Evolutionary conservation across 1,140 invertebrate species (phyloP).

Genomic region (Drosophila lowei): DNA sequence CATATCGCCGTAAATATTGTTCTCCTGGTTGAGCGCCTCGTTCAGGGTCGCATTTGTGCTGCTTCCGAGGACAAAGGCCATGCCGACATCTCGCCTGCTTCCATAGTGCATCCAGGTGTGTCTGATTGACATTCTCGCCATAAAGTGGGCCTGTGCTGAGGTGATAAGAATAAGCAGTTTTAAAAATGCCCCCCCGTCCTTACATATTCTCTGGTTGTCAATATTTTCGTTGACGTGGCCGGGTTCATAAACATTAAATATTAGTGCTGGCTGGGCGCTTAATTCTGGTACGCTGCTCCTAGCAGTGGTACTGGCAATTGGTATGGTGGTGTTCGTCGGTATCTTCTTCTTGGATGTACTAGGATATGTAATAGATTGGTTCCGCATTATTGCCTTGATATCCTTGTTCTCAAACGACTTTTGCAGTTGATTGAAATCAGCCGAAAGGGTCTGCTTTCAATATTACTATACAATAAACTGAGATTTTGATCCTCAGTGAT

Average conservation of each 20-base stretch:
- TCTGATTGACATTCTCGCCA: conserved; percentile 90
- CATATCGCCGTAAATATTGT: conserved; percentile 89
- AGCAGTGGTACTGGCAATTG: no score
- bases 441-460: no score
- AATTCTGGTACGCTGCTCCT: no score
- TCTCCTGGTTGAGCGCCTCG: conserved; percentile 86
- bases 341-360: no score
- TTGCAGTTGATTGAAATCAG: no score
- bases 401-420: no score
- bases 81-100: conserved; percentile 88
- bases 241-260: conserved; percentile 85
- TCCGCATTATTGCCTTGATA: no score
- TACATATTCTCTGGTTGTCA: conserved; percentile 86
- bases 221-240: conserved; percentile 86
- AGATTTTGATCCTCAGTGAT: no score
- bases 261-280: no score
- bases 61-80: conserved; percentile 90
- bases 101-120: conserved; percentile 94
- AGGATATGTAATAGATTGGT: no score
- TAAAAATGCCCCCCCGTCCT: conserved; percentile 86
- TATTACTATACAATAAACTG: no score
- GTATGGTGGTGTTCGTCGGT: no score
- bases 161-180: conserved; percentile 90
- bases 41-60: conserved; percentile 85
- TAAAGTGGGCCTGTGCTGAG: conserved; percentile 90